Evolutionary conservation across 1,140 invertebrate genomes (phyloP), one percentile per base, ranked within the genome.

Genomic region (Scaptomyza montana): DNA sequence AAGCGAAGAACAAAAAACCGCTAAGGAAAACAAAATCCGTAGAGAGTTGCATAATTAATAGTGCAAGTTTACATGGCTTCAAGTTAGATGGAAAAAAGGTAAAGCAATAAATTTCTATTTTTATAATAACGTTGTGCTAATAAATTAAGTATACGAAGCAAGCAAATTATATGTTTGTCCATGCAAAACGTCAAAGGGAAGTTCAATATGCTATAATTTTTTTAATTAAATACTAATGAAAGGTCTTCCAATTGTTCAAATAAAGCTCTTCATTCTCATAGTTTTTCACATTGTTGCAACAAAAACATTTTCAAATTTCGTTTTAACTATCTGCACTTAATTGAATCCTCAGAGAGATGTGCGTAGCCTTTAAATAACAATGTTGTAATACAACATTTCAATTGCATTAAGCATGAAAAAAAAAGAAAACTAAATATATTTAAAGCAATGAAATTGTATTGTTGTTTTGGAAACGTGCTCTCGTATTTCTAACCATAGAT

Each of bases 331-430:
- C 46, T 12, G 10, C 3, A 43, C 16, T 45, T 54, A 45, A 50
- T 57, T 56, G 33, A 51, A 60, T 61, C 53, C 45, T 61, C 3
- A n/a, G 41, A 60, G 16, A 13, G 21, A 63, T 62, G 61, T 66
- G 54, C 19, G 47, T 53, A 41, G 60, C 12, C 33, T 45, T 63
- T 21, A 76, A 84, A 76, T 75, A 60, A 63, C 69, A 69, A 9
- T 36, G 33, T 60, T 55, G 68, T 59, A 55, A 59, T 69, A 84
- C 53, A 71, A 72, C 69, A 72, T 82, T 78, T 87, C 60, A 81
- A 82, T 82, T 87, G 81, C 54, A 72, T 86, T 82, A 73, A 74
- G 64, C 70, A 86, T 25, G 21, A 25, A 25, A 81, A 81, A 86
- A 78, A 33, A 33, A 1, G 16, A 0, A 16, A 16, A 16, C 2